Percentiles rank a stretch among this genome's conserved stretches.
phyloP scores from a whole-genome alignment of 2,113 vertebrate species.

The Porphyrio hochstetteri region DNA sequence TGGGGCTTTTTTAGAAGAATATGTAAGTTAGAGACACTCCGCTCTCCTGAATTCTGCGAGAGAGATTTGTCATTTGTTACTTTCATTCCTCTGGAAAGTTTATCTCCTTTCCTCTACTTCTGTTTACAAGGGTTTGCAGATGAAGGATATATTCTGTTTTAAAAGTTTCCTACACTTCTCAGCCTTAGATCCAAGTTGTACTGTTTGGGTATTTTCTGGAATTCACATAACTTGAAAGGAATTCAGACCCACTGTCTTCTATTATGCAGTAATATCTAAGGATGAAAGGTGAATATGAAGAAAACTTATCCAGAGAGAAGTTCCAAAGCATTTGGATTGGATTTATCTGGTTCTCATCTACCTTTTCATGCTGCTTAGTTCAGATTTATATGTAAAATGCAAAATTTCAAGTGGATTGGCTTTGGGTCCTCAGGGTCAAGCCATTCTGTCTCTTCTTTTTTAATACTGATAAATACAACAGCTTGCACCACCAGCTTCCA shows the following conservation, averaged over 20 bases:
- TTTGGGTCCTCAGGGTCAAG: neutral
- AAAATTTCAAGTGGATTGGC: rapidly evolving
- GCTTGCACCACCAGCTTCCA: neutral
- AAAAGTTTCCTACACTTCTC: neutral
- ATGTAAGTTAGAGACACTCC: neutral
- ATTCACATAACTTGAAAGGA: neutral
- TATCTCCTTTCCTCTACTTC: neutral
- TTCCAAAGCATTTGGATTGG: neutral
- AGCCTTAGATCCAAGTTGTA: neutral
- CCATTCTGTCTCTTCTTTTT: neutral
- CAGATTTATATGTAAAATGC: neutral
- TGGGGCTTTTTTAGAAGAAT: neutral
- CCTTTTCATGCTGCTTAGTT: neutral
- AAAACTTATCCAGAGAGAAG: neutral
- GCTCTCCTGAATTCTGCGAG: neutral
- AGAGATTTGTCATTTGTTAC: neutral
- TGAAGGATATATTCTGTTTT: neutral
- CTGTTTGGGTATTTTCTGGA: neutral
- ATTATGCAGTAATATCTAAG: neutral
- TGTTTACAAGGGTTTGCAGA: neutral
- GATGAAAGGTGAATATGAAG: neutral
- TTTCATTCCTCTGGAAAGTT: neutral
- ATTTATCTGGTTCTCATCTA: neutral
- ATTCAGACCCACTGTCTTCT: neutral
- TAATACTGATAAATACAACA: neutral